phyloP scores from a whole-genome alignment of 2,113 vertebrate species.

The Pseudopodoces humilis region DNA sequence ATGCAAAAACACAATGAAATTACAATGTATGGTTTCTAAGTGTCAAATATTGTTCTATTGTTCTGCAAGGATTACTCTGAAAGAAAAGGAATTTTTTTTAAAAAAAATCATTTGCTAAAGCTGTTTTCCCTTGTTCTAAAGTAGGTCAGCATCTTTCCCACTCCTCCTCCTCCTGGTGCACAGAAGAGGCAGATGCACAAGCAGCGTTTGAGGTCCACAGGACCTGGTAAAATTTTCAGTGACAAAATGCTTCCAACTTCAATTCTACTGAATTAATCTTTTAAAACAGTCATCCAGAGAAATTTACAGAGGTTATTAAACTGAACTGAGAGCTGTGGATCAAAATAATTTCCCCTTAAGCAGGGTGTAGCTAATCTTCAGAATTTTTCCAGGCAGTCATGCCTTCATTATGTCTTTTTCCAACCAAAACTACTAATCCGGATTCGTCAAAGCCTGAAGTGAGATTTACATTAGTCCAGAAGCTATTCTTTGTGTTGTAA shows the following conservation, averaged over 20 bases:
- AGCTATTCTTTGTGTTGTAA: background rate
- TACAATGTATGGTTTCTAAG: background rate
- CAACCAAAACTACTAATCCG: background rate
- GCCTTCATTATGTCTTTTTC: background rate
- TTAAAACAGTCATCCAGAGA: background rate
- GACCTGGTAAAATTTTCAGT: background rate
- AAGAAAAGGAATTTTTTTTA: background rate
- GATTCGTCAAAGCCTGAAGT: background rate
- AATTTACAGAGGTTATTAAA: background rate
- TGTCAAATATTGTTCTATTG: background rate
- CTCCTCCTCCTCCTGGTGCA: background rate
- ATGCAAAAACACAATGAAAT: conserved; percentile 17
- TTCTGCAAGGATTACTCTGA: background rate
- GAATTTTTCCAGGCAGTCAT: background rate
- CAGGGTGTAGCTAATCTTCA: background rate
- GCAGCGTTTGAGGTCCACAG: background rate
- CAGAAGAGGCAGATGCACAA: background rate
- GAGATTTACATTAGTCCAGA: background rate
- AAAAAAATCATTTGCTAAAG: background rate
- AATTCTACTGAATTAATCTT: background rate
- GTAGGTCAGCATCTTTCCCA: background rate
- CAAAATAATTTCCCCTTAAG: background rate
- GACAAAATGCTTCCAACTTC: background rate
- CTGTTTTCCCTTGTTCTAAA: background rate
- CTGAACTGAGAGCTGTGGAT: background rate